A percentile compares a stretch with the other conserved stretches of the same genome.
phyloP scores from a whole-genome alignment of 2,888 invertebrate species.

The Digitonthophagus gazella region DNA sequence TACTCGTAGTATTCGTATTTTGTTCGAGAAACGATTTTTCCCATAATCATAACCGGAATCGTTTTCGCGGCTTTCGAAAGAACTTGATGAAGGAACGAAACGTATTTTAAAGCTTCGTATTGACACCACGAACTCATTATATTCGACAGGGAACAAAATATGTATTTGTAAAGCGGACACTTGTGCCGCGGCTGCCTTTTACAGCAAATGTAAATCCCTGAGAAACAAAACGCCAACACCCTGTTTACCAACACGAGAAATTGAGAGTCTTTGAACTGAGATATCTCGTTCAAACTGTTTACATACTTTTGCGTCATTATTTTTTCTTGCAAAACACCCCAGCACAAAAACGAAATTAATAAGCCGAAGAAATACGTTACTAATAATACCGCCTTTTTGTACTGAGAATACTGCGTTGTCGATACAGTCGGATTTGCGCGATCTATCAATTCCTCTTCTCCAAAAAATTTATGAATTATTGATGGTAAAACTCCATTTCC shows the following conservation, averaged over 20 bases:
- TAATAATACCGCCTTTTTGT: slow-evolving; percentile 62
- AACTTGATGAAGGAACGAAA: slow-evolving; percentile 96
- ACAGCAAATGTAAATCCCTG: slow-evolving; percentile 62
- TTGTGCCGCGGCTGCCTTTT: slow-evolving; percentile 67
- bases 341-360: slow-evolving; percentile 87
- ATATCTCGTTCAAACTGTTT: slow-evolving; percentile 61
- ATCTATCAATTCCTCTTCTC: slow-evolving; percentile 52
- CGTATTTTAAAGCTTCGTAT: slow-evolving; percentile 97
- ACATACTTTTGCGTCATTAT: slow-evolving; percentile 88
- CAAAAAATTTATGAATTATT: slow-evolving; percentile 55
- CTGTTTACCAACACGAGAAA: slow-evolving; percentile 96
- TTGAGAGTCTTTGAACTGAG: slow-evolving; percentile 88
- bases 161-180: slow-evolving; percentile 91
- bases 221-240: slow-evolving; percentile 76
- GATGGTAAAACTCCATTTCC: slow-evolving; percentile 52
- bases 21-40: slow-evolving; percentile 82
- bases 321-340: slow-evolving; percentile 97
- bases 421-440: slow-evolving; percentile 46
- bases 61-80: slow-evolving; percentile 97
- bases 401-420: slow-evolving; percentile 52
- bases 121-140: slow-evolving; percentile 99
- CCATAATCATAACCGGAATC: slow-evolving; percentile 98
- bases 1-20: slow-evolving; percentile 92
- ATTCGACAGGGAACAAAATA: slow-evolving; percentile 94
- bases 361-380: slow-evolving; percentile 83